Evolutionary conservation across 2,797 vertebrate species (phyloP).

Genomic region (Molossus molossus): DNA sequence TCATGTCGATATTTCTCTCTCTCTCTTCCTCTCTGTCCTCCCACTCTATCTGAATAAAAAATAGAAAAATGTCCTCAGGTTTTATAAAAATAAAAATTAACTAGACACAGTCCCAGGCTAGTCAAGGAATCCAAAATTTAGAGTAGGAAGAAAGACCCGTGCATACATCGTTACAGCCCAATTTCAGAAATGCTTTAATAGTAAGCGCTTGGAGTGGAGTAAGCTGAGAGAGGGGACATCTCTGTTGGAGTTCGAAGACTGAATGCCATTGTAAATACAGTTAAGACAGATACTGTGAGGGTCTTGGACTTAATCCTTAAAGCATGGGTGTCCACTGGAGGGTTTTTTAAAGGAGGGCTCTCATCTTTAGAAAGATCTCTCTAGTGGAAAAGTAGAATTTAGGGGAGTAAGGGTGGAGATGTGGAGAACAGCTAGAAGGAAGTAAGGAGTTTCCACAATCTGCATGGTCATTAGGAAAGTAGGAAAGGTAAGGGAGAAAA

Average conservation of each 20-base stretch:
- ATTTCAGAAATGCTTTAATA: background rate
- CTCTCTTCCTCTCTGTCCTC: no score
- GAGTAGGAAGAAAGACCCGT: fast-evolving
- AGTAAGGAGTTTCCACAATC: background rate
- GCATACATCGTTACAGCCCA: background rate
- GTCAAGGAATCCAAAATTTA: background rate
- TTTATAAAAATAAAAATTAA: background rate
- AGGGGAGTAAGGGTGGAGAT: background rate
- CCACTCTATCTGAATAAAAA: no score
- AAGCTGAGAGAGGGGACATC: background rate
- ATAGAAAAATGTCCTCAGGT: no score
- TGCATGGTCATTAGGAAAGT: background rate
- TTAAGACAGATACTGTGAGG: background rate
- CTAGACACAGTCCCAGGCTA: background rate
- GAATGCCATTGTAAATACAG: background rate
- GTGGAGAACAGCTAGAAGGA: background rate
- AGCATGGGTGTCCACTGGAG: background rate
- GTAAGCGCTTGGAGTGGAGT: background rate
- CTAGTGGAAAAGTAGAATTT: background rate
- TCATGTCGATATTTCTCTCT: no score
- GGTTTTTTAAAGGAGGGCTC: background rate
- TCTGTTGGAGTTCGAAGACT: background rate
- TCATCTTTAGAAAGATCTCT: background rate
- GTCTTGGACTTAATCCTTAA: background rate
- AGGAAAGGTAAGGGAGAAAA: background rate